Evolutionary conservation across 2,113 vertebrate genomes (phyloP), one percentile per base, ranked within the genome.

Genomic region (Baryphthengus martii): DNA sequence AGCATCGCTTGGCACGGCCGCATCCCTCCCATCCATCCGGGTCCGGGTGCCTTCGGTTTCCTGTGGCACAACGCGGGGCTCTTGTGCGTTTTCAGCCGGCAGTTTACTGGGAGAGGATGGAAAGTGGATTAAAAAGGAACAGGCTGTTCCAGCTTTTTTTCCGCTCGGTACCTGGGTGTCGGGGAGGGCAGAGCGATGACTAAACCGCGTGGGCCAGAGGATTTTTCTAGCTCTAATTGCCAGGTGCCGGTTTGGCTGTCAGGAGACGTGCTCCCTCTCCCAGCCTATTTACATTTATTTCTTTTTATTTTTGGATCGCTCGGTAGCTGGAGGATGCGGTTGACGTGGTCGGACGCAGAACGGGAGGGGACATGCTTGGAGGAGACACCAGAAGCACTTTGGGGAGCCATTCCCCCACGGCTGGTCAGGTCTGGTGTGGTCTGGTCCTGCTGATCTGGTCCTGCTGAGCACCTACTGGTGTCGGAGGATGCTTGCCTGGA

Each of bases 181-280:
- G 1, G 74, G 71, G 77, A 94, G 90, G 93, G 88, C 93, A 90
- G 76, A 71, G 80, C 6, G 56, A 89, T 82, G 85, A 78, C 66
- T 91, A 55, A 95, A 75, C 70, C 6, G 28, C 4, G 12, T 78
- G 87, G 91, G 83, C 86, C 84, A 73, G 78, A 87, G 79, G 53
- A 65, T 58, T 93, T 91, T 45, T 88, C 13, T 29, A 82, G 87
- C 81, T 92, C 52, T 66, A 70, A 39, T 61, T 89, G 84, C 81
- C 78, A 76, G 81, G 44, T 91, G 81, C 85, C 2, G 15, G 35
- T 47, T 88, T 40, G 62, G 62, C 67, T 88, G 56, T 16, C 2
- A 20, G 31, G 42, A 59, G 42, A 9, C 24, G n/a, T 25, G n/a
- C 70, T 96, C 82, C 82, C 81, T 76, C 71, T 79, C 94, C 71